Evolutionary conservation across 1,140 invertebrate species (phyloP).

Genomic region (Drosophila watanabei): DNA sequence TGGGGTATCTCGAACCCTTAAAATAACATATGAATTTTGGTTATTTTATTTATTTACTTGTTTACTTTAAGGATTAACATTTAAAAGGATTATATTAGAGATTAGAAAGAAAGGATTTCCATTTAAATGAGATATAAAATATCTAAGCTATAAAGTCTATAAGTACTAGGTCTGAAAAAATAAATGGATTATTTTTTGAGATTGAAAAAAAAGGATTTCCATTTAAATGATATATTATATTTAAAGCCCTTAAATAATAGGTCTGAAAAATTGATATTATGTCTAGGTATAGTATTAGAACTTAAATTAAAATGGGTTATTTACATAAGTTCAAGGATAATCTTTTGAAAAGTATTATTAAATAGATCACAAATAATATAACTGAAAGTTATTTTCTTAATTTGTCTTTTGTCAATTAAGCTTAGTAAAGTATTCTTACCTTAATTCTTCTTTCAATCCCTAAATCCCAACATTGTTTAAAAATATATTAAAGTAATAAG

Average conservation of each 20-base stretch:
- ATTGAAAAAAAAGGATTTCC: not conserved
- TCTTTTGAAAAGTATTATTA: not conserved
- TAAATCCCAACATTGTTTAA: not conserved
- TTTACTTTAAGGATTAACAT: not conserved
- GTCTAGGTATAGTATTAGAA: too few relatives aligned
- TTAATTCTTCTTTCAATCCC: not conserved
- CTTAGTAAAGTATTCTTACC: not conserved
- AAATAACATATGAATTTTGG: slow-evolving; percentile 3
- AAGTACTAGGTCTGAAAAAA: too few relatives aligned
- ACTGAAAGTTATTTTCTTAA: not conserved
- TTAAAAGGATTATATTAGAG: not conserved
- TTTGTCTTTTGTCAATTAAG: not conserved
- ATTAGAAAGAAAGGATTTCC: not conserved
- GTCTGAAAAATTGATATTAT: not conserved
- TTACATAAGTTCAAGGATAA: not conserved
- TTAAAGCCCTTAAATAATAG: not conserved
- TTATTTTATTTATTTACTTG: not conserved
- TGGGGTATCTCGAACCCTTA: not conserved
- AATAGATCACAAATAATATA: not conserved
- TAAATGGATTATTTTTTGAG: not conserved
- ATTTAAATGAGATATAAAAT: not conserved
- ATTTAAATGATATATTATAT: not conserved
- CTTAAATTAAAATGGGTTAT: not conserved
- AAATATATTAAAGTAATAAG: not conserved
- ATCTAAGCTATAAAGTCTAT: not conserved